Base-by-base conservation (phyloP, 2,888 invertebrate genomes). In the Andrena haemorrhoa region DNA sequence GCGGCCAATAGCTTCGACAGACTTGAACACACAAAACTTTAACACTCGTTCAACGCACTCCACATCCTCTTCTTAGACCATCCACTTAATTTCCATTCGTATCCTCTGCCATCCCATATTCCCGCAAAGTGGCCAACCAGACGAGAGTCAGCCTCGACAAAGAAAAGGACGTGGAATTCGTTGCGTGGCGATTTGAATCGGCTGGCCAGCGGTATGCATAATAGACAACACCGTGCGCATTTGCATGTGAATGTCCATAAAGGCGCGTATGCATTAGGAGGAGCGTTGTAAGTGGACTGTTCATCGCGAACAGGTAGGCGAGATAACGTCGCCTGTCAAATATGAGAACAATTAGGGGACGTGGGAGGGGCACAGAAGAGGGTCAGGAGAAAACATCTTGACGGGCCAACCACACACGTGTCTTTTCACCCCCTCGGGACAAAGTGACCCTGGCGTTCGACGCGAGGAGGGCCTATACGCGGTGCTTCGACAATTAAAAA, bases 181-280 rank as follows among this genome's bases (percentile, higher is more conserved):
- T 75, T 33, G 51, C 65, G 60, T 69, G 56, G 58, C 77, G 73
- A 29, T 64, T 33, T 26, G 74, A 49, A 65, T 75, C 65, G 58
- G 64, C 68, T 69, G 69, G 82, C 79, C 83, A 82, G 74, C 76
- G 86, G 82, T 79, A 82, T 84, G 82, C 86, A 88, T 90, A 90
- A 90, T 90, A 88, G 89, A 75, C 86, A 83, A 75, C 87, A 86
- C 86, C 83, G 72, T 68, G 79, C 69, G 73, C 86, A 92, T 92
- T 92, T 91, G 89, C 92, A 92, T 92, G 68, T 90, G 88, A 92
- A 92, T 92, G 87, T 79, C 68, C 75, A 77, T 74, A 85, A 87
- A 88, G 87, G 72, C 84, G 85, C 83, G 83, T 81, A 87, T 77
- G 86, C 74, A 82, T 87, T 86, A 87, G 77, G 74, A 77, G 81